Evolutionary conservation across 2,113 vertebrate species (phyloP).

Genomic region (Coreoperca whiteheadi): DNA sequence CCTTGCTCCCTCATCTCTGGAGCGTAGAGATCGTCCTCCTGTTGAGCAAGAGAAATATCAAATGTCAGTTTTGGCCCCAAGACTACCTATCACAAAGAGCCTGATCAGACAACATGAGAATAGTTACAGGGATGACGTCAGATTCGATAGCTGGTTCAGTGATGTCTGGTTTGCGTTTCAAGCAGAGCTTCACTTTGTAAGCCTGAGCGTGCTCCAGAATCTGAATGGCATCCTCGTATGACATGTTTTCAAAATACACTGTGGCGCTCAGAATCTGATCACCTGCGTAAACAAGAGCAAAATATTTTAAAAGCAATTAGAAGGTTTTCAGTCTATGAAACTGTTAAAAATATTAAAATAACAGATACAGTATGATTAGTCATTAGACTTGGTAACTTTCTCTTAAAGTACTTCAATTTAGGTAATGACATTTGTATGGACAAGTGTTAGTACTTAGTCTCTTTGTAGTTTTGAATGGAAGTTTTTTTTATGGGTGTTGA

Average conservation of each 20-base stretch:
- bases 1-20: slow-evolving; percentile 76
- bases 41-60: slow-evolving; percentile 47
- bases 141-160: slow-evolving; percentile 64
- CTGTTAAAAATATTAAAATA: not conserved
- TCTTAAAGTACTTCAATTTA: not conserved
- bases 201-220: slow-evolving; percentile 95
- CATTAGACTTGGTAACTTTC: not conserved
- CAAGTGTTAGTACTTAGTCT: too few species aligned
- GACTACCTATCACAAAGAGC: not conserved
- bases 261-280: slow-evolving; percentile 96
- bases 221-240: slow-evolving; percentile 95
- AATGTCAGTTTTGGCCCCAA: slow-evolving; percentile 1
- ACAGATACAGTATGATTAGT: not conserved
- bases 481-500: not conserved
- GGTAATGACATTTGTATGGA: not conserved
- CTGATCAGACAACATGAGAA: slow-evolving; percentile 23
- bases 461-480: not conserved
- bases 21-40: slow-evolving; percentile 77
- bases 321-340: not conserved
- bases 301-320: not conserved
- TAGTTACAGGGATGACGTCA: slow-evolving; percentile 77
- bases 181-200: slow-evolving; percentile 91
- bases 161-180: slow-evolving; percentile 89
- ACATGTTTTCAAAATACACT: slow-evolving; percentile 94
- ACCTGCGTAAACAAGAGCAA: slow-evolving; percentile 80